A percentile compares a stretch with the other conserved stretches of the same genome.
These are phyloP conservation scores for Macrotis lagotis DNA, from an alignment of 2,113 vertebrate genomes.

Conservation along the genomic window DNA sequence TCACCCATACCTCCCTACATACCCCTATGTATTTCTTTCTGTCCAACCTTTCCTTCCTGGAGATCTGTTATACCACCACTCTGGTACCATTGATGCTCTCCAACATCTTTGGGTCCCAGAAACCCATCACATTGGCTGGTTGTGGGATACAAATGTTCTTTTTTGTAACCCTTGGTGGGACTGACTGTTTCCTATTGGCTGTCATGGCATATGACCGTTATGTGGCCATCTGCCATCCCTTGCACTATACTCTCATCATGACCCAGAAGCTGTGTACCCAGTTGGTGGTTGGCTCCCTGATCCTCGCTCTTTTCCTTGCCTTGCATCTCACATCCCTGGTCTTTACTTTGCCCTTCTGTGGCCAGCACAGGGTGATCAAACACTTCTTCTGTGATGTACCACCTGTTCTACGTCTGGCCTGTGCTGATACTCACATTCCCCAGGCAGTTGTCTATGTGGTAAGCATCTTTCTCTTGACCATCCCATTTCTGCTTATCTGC, in stretches of 20 bases:
- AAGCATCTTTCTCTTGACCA: background rate
- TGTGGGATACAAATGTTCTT: conserved; percentile 48
- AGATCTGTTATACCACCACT: conserved; percentile 24
- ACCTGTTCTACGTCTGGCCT: conserved; percentile 5
- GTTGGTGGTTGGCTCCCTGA: background rate
- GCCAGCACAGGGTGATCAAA: background rate
- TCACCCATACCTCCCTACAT: background rate
- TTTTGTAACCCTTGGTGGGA: background rate
- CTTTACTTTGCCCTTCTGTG: conserved; percentile 49
- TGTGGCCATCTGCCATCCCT: conserved; percentile 43
- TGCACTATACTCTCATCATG: conserved; percentile 44
- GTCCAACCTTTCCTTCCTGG: conserved; percentile 23
- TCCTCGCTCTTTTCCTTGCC: background rate
- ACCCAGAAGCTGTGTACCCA: background rate
- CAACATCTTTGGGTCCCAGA: background rate
- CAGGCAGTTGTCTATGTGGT: background rate
- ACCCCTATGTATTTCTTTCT: conserved; percentile 47
- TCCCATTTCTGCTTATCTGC: conserved; percentile 36
- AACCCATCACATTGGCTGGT: background rate
- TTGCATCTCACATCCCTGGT: conserved; percentile 19
- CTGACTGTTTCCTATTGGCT: conserved; percentile 37
- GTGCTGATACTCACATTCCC: background rate
- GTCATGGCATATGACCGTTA: conserved; percentile 48
- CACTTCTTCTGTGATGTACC: conserved; percentile 40
- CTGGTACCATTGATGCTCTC: conserved; percentile 39